phyloP scores from a whole-genome alignment of 2,888 invertebrate species.

The Furcula furcula region DNA sequence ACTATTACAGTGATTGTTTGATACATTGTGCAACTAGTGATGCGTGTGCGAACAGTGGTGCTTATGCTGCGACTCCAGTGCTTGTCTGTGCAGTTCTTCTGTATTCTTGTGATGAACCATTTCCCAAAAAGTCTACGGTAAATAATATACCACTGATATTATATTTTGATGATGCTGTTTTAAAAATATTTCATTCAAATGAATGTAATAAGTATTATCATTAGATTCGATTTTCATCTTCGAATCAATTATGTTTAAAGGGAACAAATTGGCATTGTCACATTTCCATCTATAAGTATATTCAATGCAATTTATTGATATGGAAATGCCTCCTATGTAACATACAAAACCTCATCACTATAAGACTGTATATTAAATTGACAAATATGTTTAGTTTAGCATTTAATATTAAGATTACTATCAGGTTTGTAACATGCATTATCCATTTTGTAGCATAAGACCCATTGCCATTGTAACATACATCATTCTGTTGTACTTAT shows the following conservation, averaged over 20 bases:
- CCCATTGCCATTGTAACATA: slow-evolving; percentile 42
- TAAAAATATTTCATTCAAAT: no score
- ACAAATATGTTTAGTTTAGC: slow-evolving; percentile 44
- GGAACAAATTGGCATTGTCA: no score
- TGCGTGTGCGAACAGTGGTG: slow-evolving; percentile 57
- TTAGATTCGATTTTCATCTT: no score
- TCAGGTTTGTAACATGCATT: slow-evolving; percentile 19
- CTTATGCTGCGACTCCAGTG: slow-evolving; percentile 40
- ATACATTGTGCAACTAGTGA: slow-evolving; percentile 50
- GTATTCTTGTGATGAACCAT: slow-evolving; percentile 18
- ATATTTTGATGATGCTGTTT: no score
- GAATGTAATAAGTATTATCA: no score
- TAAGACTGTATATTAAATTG: slow-evolving; percentile 40
- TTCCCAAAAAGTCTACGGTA: no score
- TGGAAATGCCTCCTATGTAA: no score
- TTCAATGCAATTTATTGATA: no score
- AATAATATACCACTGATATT: no score
- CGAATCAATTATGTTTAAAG: no score
- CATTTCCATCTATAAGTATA: no score
- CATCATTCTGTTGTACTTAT: slow-evolving; percentile 23
- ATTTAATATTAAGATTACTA: slow-evolving; percentile 31
- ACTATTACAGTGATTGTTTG: slow-evolving; percentile 24
- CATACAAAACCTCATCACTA: slow-evolving; percentile 24
- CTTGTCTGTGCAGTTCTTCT: slow-evolving; percentile 12
- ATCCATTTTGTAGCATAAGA: slow-evolving; percentile 39